Conservation (phyloP, 2,888 invertebrate species). For the Crioceris asparagi region DNA sequence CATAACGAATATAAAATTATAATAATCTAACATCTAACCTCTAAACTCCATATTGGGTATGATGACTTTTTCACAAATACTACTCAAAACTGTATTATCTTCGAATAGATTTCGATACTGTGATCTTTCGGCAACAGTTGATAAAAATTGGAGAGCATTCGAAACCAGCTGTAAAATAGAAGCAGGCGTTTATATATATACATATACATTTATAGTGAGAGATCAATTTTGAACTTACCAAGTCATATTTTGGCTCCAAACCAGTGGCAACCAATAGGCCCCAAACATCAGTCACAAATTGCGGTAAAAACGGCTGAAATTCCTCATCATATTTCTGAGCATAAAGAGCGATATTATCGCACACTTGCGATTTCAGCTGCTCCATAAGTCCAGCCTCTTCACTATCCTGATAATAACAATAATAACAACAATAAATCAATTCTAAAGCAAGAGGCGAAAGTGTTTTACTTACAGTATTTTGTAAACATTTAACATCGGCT, state of each 20-base stretch:
- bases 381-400: conserved; percentile 85
- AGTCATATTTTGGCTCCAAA: conserved; percentile 78
- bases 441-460: background rate
- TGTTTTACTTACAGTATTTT: conserved; percentile 45
- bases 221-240: conserved; percentile 45
- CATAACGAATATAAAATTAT: no score
- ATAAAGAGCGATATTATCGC: conserved; percentile 89
- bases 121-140: conserved; percentile 84
- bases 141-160: conserved; percentile 89
- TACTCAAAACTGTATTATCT: conserved; percentile 72
- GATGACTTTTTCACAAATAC: conserved; percentile 96
- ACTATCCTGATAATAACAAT: conserved; percentile 47
- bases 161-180: conserved; percentile 73
- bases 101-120: conserved; percentile 85
- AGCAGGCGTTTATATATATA: conserved; percentile 16
- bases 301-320: conserved; percentile 77
- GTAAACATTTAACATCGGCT: conserved; percentile 63
- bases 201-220: no score
- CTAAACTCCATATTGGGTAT: conserved; percentile 97
- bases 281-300: conserved; percentile 94
- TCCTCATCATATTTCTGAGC: conserved; percentile 98
- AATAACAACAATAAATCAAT: background rate
- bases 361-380: conserved; percentile 88
- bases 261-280: conserved; percentile 77
- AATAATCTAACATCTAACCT: no score